Percentiles rank a stretch among this genome's conserved stretches.
These are phyloP conservation scores for Rutilus rutilus DNA, from an alignment of 2,113 vertebrate genomes.

Conservation along the genomic window DNA sequence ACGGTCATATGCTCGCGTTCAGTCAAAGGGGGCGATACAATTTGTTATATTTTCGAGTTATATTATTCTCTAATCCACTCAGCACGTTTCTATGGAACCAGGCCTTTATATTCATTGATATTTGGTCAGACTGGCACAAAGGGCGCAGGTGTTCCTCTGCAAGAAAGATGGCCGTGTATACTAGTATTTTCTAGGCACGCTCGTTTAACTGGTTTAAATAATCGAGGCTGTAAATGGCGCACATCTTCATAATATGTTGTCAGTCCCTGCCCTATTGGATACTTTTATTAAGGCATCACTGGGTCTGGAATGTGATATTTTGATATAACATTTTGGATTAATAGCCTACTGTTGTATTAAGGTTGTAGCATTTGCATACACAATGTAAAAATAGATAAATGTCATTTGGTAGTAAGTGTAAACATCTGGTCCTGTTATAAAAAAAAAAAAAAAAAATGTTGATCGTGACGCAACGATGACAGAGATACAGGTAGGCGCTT, in stretches of 20 bases:
- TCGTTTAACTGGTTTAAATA: conserved; percentile 23
- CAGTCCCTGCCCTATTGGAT: background rate
- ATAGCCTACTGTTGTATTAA: background rate
- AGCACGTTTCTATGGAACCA: background rate
- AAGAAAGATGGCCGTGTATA: conserved; percentile 60
- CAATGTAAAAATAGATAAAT: background rate
- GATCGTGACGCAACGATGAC: conserved; percentile 32
- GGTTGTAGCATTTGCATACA: background rate
- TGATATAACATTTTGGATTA: too few relatives aligned
- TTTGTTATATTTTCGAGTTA: background rate
- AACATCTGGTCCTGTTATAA: background rate
- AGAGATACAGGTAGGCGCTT: background rate
- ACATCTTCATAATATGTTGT: background rate
- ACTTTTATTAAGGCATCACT: background rate
- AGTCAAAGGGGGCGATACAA: background rate
- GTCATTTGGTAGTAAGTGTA: background rate
- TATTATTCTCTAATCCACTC: background rate
- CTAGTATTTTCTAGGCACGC: conserved; percentile 33
- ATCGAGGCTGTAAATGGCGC: background rate
- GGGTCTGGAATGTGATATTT: background rate
- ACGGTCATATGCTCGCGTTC: conserved; percentile 36
- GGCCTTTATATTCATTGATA: background rate
- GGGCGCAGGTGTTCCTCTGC: conserved; percentile 43
- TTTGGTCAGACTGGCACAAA: conserved; percentile 27
- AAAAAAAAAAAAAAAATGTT: background rate